Conservation (phyloP, 2,113 vertebrate genomes). For the Synchiropus splendidus region DNA sequence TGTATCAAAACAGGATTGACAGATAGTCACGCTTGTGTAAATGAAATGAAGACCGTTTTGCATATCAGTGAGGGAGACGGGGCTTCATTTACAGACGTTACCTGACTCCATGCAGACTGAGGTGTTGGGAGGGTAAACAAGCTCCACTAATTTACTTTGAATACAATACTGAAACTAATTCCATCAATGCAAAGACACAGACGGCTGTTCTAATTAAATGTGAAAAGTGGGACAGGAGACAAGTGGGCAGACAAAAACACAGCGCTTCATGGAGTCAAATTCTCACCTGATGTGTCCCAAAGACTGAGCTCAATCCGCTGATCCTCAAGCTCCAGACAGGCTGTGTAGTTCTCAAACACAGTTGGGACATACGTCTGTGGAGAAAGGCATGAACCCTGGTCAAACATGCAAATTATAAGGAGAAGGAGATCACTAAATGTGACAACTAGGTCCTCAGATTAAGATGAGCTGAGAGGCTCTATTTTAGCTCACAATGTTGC, state of each 20-base stretch:
- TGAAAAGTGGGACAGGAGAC: too few species aligned
- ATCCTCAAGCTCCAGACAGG: constrained; percentile 84
- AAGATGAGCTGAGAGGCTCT: too few species aligned
- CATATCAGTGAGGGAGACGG: constrained; percentile 16
- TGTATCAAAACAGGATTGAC: constrained; percentile 32
- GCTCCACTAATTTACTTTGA: constrained; percentile 12
- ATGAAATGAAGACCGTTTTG: constrained; percentile 9
- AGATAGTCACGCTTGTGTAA: constrained; percentile 30
- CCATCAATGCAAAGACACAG: background rate
- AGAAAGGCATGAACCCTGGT: background rate
- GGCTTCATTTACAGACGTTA: constrained; percentile 18
- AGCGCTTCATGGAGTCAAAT: background rate
- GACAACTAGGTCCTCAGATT: too few species aligned
- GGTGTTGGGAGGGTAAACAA: constrained; percentile 13
- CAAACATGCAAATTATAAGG: too few species aligned
- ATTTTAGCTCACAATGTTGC: too few species aligned
- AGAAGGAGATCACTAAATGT: too few species aligned
- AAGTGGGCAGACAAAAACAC: background rate
- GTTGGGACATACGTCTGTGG: constrained; percentile 87
- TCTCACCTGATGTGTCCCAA: constrained; percentile 93
- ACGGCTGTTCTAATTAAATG: too few species aligned
- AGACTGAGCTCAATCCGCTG: constrained; percentile 91
- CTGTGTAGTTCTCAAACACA: constrained; percentile 96
- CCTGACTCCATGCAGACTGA: constrained; percentile 19
- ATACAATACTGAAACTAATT: constrained; percentile 11